These are phyloP conservation scores for Falco biarmicus DNA, from an alignment of 2,797 vertebrate species.

Conservation along the genomic window DNA sequence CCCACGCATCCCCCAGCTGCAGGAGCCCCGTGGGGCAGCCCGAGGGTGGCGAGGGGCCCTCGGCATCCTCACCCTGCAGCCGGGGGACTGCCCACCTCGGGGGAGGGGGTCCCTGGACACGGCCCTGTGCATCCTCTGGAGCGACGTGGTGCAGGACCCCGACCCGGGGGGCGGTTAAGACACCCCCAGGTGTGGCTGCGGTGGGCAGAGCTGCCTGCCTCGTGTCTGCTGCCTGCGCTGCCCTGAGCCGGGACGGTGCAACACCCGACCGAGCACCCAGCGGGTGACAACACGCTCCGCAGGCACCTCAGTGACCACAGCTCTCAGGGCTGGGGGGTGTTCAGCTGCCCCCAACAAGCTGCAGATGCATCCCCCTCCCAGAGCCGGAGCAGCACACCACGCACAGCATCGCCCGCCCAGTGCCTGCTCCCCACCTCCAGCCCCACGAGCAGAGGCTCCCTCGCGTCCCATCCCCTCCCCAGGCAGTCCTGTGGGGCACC, in stretches of 20 bases:
- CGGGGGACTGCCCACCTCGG: too few relatives aligned
- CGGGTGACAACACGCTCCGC: not conserved
- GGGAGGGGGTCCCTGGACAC: not conserved
- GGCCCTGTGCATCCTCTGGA: not conserved
- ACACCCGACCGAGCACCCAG: accelerated
- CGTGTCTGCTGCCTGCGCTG: not conserved
- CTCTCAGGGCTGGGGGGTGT: accelerated
- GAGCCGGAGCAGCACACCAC: not conserved
- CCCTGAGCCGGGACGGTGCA: accelerated
- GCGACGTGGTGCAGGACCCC: not conserved
- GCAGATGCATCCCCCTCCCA: not conserved
- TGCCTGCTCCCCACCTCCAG: not conserved
- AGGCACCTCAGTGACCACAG: not conserved
- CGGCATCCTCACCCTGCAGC: not conserved
- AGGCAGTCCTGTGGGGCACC: not conserved
- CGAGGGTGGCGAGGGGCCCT: not conserved
- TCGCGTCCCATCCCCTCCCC: accelerated
- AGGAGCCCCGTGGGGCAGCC: not conserved
- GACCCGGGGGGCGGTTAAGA: accelerated
- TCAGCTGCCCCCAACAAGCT: not conserved
- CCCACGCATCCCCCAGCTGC: accelerated
- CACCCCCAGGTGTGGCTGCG: not conserved
- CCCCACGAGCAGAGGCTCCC: not conserved
- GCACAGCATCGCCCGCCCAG: accelerated
- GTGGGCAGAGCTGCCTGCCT: not conserved